Evolutionary conservation across 2,888 invertebrate species (phyloP).

Genomic region (Syrista parreyssii): DNA sequence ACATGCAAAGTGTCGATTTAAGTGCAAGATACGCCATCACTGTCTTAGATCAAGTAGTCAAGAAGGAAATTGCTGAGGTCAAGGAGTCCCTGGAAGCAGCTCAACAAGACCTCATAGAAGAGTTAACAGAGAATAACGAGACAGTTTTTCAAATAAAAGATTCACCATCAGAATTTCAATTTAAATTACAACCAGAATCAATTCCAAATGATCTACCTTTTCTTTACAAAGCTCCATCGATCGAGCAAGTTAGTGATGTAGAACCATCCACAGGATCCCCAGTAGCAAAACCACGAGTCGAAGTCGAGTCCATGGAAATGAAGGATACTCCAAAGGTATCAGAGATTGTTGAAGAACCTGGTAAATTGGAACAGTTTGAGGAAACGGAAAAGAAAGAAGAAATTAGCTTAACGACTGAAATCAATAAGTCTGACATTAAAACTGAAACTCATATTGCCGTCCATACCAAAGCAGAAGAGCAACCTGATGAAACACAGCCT

Average conservation of each 20-base stretch:
- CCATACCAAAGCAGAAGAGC: constrained; percentile 30
- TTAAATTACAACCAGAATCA: constrained; percentile 72
- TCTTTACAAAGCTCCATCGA: constrained; percentile 65
- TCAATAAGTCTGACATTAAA: constrained; percentile 29
- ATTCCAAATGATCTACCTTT: constrained; percentile 72
- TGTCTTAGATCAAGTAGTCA: constrained; percentile 68
- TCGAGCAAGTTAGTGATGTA: constrained; percentile 48
- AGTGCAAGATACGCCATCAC: constrained; percentile 60
- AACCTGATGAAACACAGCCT: constrained; percentile 32
- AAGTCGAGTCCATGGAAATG: constrained; percentile 31
- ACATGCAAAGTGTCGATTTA: constrained; percentile 55
- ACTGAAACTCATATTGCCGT: constrained; percentile 43
- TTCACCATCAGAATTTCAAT: constrained; percentile 80
- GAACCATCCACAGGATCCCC: constrained; percentile 39
- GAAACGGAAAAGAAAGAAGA: constrained; percentile 52
- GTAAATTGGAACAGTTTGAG: constrained; percentile 46
- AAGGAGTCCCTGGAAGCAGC: constrained; percentile 78
- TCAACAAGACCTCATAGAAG: constrained; percentile 77
- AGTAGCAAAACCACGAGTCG: constrained; percentile 39
- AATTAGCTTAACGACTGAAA: constrained; percentile 34
- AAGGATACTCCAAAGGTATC: constrained; percentile 36
- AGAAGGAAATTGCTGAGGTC: constrained; percentile 79
- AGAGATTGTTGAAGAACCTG: constrained; percentile 48
- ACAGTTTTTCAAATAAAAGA: constrained; percentile 70
- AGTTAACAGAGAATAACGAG: constrained; percentile 73